Evolutionary conservation across 2,113 vertebrate genomes (phyloP), one percentile per base, ranked within the genome.

Genomic region (Tonatia bakeri): DNA sequence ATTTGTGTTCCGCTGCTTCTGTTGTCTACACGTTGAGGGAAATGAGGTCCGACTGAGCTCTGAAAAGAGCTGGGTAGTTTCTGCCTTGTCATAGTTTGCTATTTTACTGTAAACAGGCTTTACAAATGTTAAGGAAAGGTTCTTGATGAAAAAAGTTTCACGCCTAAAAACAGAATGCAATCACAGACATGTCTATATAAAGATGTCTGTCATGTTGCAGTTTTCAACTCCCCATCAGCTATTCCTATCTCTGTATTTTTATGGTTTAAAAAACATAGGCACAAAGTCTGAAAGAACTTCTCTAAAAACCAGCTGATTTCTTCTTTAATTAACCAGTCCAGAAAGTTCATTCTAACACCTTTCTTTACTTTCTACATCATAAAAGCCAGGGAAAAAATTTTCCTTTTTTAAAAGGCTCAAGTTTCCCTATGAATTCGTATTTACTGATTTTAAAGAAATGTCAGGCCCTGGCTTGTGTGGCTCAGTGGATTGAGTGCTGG

Each of bases 181-280:
- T 65, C 91, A 87, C 22, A 98, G 96, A 97, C 83, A 96, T 61
- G 56, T 84, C 97, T 95, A 98, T 97, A 87, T 94, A 97, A 97
- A 96, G 92, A 96, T 79, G 86, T 92, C 98, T 97, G 95, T 97
- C 97, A 97, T 95, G 90, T 94, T 96, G 94, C 93, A 91, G 64
- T 94, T 91, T 97, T 3, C 0, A 97, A 95, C 73, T 97, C 91
- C 75, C 76, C 90, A 67, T 94, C 91, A 85, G 87, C 28, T 47
- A 73, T 65, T 87, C 0, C 1, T 88, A 92, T 70, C 84, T 87
- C 93, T 96, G 67, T 56, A n/a, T 79, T 94, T 73, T 96, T 82
- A 75, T 80, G 92, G 90, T 96, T 90, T 96, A 97, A 98, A 93
- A 97, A 17, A 61, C 56, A 97, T 95, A 95, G 40, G 76, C 38